phyloP scores from a whole-genome alignment of 2,113 vertebrate genomes.

The Oryzias woworae region DNA sequence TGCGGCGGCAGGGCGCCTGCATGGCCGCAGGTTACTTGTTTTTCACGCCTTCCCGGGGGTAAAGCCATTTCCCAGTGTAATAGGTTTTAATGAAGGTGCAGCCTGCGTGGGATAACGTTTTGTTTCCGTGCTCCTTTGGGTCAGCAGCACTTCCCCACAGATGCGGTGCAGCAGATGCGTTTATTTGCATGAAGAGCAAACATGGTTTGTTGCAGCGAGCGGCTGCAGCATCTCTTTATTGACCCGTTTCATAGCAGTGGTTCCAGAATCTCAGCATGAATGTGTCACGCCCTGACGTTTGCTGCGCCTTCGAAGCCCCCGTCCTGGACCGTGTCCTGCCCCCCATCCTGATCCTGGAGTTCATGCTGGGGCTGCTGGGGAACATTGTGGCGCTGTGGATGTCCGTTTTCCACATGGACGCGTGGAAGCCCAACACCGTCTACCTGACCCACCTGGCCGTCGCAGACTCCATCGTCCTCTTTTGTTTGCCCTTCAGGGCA shows the following conservation, averaged over 20 bases:
- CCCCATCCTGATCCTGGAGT: constrained; percentile 76
- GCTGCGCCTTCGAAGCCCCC: constrained; percentile 74
- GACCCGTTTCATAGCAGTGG: constrained; percentile 21
- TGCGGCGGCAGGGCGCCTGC: not conserved
- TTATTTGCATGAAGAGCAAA: constrained; percentile 42
- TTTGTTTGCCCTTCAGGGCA: constrained; percentile 79
- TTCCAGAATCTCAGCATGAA: constrained; percentile 35
- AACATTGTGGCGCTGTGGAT: constrained; percentile 76
- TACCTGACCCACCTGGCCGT: constrained; percentile 79
- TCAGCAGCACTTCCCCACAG: constrained; percentile 41
- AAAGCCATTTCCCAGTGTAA: constrained; percentile 40
- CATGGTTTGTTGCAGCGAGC: not conserved
- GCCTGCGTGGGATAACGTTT: constrained; percentile 42
- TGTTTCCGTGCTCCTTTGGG: constrained; percentile 58
- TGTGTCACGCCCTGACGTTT: constrained; percentile 7
- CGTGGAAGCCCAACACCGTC: constrained; percentile 77
- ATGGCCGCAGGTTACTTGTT: constrained; percentile 50
- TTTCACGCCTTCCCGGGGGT: constrained; percentile 53
- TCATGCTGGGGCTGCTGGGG: constrained; percentile 74
- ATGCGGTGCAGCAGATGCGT: constrained; percentile 39
- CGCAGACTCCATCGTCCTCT: constrained; percentile 75
- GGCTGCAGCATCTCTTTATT: constrained; percentile 21
- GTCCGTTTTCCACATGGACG: constrained; percentile 75
- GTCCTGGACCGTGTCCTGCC: constrained; percentile 68
- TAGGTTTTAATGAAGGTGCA: constrained; percentile 58